phyloP scores from a whole-genome alignment of 92 coral and sea anemone species.

The Pocillopora grandis region DNA sequence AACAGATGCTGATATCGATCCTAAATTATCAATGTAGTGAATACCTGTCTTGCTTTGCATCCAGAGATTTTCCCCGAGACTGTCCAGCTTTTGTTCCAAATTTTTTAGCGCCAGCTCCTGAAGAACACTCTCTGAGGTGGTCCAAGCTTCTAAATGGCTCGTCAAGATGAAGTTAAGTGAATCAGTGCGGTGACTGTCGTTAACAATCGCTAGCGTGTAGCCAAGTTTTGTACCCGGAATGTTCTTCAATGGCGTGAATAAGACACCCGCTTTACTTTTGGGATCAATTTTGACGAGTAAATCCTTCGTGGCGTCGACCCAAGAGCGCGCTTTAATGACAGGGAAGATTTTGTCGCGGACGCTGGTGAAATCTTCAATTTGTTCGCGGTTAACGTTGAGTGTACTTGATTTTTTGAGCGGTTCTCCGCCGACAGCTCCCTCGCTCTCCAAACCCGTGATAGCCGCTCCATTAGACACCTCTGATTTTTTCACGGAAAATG shows the following conservation, averaged over 20 bases:
- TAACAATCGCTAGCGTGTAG: constrained; percentile 81
- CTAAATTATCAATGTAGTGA: constrained; percentile 66
- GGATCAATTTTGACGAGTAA: constrained; percentile 67
- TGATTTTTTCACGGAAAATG: constrained; percentile 42
- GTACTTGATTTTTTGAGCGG: constrained; percentile 59
- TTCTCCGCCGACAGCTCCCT: constrained; percentile 33
- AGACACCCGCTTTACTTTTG: constrained; percentile 60
- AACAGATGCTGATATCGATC: constrained; percentile 84
- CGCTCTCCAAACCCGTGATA: neutral
- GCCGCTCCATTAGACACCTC: constrained; percentile 21
- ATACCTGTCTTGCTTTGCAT: constrained; percentile 79
- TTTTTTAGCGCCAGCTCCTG: constrained; percentile 75
- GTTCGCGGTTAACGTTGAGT: constrained; percentile 73
- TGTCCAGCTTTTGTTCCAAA: constrained; percentile 68
- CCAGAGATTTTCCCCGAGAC: constrained; percentile 65
- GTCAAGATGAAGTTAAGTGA: constrained; percentile 72
- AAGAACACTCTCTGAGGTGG: constrained; percentile 68
- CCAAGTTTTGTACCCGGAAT: constrained; percentile 72
- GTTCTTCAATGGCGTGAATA: constrained; percentile 76
- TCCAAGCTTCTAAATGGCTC: constrained; percentile 87
- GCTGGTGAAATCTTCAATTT: constrained; percentile 72
- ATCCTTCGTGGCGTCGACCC: constrained; percentile 79
- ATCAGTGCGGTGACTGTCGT: constrained; percentile 40
- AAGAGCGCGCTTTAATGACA: constrained; percentile 72
- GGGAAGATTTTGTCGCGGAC: constrained; percentile 81